Evolutionary conservation across 2,113 vertebrate genomes (phyloP).

Genomic region (Manacus vitellinus): DNA sequence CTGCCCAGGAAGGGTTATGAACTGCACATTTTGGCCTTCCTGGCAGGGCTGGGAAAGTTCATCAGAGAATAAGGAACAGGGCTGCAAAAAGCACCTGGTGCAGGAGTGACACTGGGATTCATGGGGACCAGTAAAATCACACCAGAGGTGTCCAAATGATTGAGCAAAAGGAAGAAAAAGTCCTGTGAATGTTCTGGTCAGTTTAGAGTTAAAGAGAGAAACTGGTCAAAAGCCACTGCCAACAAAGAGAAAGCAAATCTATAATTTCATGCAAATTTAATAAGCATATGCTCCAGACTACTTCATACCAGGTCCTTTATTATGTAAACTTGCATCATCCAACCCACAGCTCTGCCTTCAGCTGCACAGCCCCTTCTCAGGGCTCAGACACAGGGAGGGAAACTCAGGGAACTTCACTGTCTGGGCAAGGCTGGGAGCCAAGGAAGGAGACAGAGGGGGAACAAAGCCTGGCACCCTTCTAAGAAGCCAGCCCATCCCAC

Average conservation of each 20-base stretch:
- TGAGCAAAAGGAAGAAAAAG: background rate
- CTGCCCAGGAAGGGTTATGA: background rate
- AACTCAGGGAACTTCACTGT: background rate
- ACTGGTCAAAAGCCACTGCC: background rate
- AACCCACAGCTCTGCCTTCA: background rate
- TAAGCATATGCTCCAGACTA: background rate
- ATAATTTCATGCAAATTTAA: constrained; percentile 42
- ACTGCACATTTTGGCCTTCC: background rate
- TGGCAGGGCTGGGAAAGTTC: background rate
- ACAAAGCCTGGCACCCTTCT: background rate
- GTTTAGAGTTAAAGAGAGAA: background rate
- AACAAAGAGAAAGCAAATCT: background rate
- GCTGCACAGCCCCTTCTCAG: background rate
- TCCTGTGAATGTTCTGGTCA: background rate
- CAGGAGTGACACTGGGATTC: background rate
- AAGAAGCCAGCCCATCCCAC: background rate
- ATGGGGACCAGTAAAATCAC: background rate
- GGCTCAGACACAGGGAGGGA: background rate
- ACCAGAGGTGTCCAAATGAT: background rate
- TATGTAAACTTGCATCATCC: background rate
- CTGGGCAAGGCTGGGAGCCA: background rate
- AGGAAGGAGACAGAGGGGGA: background rate
- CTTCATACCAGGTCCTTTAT: background rate
- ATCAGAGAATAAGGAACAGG: background rate
- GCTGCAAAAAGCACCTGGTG: background rate